Conservation (phyloP, 2,113 vertebrate genomes). For the Solenodon paradoxus region DNA sequence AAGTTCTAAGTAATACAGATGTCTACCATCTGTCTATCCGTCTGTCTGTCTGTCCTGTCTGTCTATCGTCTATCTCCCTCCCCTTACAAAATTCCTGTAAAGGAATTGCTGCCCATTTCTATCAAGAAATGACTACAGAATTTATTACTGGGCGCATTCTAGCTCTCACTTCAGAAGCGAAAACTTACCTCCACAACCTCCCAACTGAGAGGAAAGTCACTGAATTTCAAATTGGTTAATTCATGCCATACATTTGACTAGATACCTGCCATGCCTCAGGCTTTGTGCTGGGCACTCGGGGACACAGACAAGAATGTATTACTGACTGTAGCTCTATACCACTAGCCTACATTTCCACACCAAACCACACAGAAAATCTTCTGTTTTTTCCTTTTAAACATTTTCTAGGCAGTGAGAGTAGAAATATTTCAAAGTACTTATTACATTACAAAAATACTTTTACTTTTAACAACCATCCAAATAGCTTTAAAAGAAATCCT, state of each 20-base stretch:
- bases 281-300: not conserved
- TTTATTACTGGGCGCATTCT: not conserved
- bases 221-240: constrained; percentile 22
- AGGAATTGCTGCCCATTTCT: not conserved
- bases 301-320: not conserved
- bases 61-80: not conserved
- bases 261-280: not conserved
- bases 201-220: constrained; percentile 1
- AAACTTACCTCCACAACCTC: constrained; percentile 3
- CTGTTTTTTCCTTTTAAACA: not conserved
- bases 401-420: not conserved
- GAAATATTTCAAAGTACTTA: constrained; percentile 18
- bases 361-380: not conserved
- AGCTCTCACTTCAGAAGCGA: constrained; percentile 35
- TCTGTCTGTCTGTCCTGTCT: not conserved
- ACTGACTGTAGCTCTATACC: not conserved
- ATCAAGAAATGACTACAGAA: not conserved
- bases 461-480: not conserved
- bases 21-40: not conserved
- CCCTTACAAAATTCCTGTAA: not conserved
- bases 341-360: not conserved
- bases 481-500: not conserved
- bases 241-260: constrained; percentile 7
- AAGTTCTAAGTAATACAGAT: too few relatives aligned
- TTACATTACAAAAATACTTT: constrained; percentile 15